Evolutionary conservation across 2,797 vertebrate genomes (phyloP).

Genomic region (Clarias platycephalus): DNA sequence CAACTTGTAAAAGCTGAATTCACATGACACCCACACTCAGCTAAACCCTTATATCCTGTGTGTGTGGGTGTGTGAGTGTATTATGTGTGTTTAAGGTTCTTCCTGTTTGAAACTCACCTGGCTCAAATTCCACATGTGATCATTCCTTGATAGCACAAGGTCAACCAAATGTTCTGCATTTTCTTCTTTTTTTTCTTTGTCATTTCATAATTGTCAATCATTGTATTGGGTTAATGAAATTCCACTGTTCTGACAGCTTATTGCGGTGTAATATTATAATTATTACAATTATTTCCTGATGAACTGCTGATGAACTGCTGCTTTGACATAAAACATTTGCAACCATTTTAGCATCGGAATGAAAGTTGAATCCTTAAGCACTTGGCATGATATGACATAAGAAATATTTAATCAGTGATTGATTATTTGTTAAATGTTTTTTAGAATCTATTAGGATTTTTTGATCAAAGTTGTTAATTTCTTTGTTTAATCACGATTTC

Average conservation of each 20-base stretch:
- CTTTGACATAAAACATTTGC: background rate
- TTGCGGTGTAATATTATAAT: background rate
- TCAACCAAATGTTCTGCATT: background rate
- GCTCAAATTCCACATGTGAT: slow-evolving; percentile 36
- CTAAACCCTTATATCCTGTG: slow-evolving; percentile 50
- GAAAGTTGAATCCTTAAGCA: background rate
- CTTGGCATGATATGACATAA: background rate
- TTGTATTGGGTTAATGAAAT: background rate
- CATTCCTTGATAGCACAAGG: slow-evolving; percentile 48
- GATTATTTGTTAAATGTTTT: background rate
- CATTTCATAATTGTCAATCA: background rate
- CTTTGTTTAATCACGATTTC: background rate
- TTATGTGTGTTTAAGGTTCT: slow-evolving; percentile 39
- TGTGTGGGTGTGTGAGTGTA: slow-evolving; percentile 35
- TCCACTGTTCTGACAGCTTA: background rate
- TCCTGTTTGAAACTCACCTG: slow-evolving; percentile 51
- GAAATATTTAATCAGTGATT: background rate
- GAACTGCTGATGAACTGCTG: background rate
- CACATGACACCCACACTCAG: slow-evolving; percentile 44
- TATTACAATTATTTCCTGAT: background rate
- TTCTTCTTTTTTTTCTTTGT: slow-evolving; percentile 1
- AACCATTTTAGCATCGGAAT: background rate
- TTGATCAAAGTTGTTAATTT: background rate
- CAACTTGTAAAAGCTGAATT: slow-evolving; percentile 68
- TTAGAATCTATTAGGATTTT: background rate